Evolutionary conservation across 1,140 invertebrate species (phyloP).

Genomic region (Idris sp.): DNA sequence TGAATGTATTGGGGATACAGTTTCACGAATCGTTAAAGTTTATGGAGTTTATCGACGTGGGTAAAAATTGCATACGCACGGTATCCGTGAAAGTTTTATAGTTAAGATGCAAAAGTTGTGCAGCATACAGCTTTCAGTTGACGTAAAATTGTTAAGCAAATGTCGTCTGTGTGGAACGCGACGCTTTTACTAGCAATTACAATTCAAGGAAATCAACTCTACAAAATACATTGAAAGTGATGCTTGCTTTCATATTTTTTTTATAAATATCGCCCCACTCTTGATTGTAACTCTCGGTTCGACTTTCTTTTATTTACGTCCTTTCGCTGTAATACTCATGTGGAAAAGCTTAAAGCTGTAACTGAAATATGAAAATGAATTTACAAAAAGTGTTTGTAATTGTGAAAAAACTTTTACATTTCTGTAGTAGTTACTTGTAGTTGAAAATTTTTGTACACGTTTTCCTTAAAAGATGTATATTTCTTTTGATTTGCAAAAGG

Average conservation of each 20-base stretch:
- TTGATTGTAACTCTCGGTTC: slow-evolving; percentile 10
- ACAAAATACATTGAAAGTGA: slow-evolving; percentile 37
- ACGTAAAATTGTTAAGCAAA: slow-evolving; percentile 47
- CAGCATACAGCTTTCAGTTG: slow-evolving; percentile 24
- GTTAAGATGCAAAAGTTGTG: slow-evolving; percentile 39
- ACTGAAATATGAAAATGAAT: too few relatives aligned
- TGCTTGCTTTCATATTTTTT: slow-evolving; percentile 44
- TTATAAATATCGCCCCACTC: slow-evolving; percentile 32
- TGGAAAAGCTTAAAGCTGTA: slow-evolving; percentile 24
- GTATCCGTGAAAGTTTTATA: slow-evolving; percentile 36
- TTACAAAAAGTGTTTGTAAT: too few relatives aligned
- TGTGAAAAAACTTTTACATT: too few relatives aligned
- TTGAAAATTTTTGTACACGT: too few relatives aligned
- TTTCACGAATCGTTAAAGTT: slow-evolving; percentile 41
- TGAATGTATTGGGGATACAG: too few relatives aligned
- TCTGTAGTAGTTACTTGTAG: too few relatives aligned
- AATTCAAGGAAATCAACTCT: slow-evolving; percentile 43
- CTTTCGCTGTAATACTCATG: slow-evolving; percentile 16
- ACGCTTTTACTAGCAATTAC: slow-evolving; percentile 40
- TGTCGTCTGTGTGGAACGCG: slow-evolving; percentile 25
- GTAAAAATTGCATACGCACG: slow-evolving; percentile 44
- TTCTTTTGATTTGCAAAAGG: too few relatives aligned
- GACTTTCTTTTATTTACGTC: slow-evolving; percentile 35
- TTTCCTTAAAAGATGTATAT: too few relatives aligned
- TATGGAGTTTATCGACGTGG: slow-evolving; percentile 36